Base-by-base conservation (phyloP, 64 coral and sea anemone genomes). In the Montipora cactus region DNA sequence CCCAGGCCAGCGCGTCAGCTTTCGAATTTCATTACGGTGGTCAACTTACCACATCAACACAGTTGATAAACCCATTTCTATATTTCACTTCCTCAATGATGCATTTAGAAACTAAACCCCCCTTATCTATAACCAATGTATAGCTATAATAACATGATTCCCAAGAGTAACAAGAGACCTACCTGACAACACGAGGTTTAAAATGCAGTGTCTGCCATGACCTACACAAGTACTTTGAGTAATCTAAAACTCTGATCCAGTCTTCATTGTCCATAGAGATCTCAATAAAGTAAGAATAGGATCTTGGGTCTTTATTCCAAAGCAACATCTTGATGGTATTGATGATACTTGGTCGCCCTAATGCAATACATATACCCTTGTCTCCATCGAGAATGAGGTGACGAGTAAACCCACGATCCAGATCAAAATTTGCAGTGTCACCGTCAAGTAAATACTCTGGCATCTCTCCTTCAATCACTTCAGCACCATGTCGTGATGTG, bases 261-360 rank as follows among this genome's bases (percentile, higher is more conserved):
- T 99, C 98, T 15, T 94, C 78, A 50, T 89, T 99, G 72, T 99
- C 98, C 92, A 99, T 95, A 13, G 98, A 99, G 19, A 99, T 92
- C 75, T 99, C 98, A 96, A 99, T 93, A 55, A 85, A 96, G 45
- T 99, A 99, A 21, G 98, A 99, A 81, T 99, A 99, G 8, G 95
- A 94, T n/a, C 98, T 79, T 20, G 88, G 5, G 20, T 99, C 98
- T 87, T 94, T 96, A 71, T 99, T 95, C 98, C 98, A 99, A 18
- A 99, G 81, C 28, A 99, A 88, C 76, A 99, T 89, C 76, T 90
- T 93, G 52, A 99, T 90, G 21, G 95, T 99, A 15, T 99, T 99
- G 37, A 99, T 96, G 84, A 99, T 96, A 74, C 95, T 96, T 28
- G 98, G 98, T 81, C 92, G 72, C 8, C 92, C 94, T 51, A 99